Base-by-base conservation (phyloP, 2,888 invertebrate genomes). In the Andrena chrysosceles region DNA sequence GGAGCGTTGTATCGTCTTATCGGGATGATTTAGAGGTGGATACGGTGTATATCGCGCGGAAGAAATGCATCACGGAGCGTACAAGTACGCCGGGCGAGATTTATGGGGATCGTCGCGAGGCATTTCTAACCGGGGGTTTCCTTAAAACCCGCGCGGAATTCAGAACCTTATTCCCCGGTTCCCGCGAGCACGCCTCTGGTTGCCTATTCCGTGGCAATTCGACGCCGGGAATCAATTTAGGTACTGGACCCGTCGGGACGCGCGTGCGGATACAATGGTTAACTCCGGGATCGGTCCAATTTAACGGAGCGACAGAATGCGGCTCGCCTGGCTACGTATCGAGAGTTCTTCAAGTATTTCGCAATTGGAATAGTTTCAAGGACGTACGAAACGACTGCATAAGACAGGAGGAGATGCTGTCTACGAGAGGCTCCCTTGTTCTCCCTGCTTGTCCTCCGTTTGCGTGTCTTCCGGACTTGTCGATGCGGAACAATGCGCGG, bases 1-100 rank as follows among this genome's bases (percentile, higher is more conserved):
- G n/a, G 52, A 26, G 16, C 71, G 56, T 13, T 20, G 78, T 71
- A 71, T 71, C 81, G 81, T 83, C 82, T 82, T 82, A 82, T 81
- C 83, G 68, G 49, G 68, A 82, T 83, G 83, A 83, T 83, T 83
- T 83, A 83, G 33, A 76, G 71, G 63, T 42, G 76, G 63, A 82
- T 82, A 71, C 75, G 59, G 69, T 77, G 76, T 77, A 83, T 83
- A 83, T 83, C 77, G 83, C 63, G 77, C 83, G 83, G 83, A 83
- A 83, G 82, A 83, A 75, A 83, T 77, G 77, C 77, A 83, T 83
- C 77, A 77, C 68, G 60, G 60, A 29, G 23, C 72, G 76, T 52
- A 54, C 71, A 69, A 67, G 72, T 83, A 83, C 72, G 69, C 69
- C 69, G 16, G 16, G 5, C n/a, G 23, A 26, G 77, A 83, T 83